Percentiles rank a stretch among this genome's conserved stretches.
phyloP scores from a whole-genome alignment of 2,113 vertebrate genomes.

The Ammodytes dubius region DNA sequence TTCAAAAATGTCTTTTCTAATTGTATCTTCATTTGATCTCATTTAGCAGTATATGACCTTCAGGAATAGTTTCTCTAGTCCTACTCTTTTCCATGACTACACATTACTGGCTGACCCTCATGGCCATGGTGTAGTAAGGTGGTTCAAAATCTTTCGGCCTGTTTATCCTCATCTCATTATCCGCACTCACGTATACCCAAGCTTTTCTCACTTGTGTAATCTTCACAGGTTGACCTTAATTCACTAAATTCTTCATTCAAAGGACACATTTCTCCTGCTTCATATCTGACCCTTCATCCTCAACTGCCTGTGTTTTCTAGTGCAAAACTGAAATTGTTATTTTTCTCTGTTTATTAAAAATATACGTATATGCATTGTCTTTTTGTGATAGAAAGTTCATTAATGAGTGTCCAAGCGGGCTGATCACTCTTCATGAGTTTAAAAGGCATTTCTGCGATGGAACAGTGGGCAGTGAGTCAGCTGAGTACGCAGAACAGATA shows the following conservation, averaged over 20 bases:
- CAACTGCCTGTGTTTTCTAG: fast-evolving
- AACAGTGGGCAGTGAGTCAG: constrained; percentile 77
- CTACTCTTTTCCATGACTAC: not conserved
- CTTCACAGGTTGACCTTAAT: constrained; percentile 57
- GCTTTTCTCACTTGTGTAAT: constrained; percentile 44
- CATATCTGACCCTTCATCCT: not conserved
- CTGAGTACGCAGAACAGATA: constrained; percentile 75
- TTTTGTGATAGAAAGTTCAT: constrained; percentile 80
- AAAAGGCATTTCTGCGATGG: constrained; percentile 80
- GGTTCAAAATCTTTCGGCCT: constrained; percentile 33
- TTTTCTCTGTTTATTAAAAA: not conserved
- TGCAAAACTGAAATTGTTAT: not conserved
- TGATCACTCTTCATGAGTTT: constrained; percentile 82
- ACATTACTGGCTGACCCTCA: not conserved
- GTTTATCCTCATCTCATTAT: constrained; percentile 28
- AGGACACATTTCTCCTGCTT: not conserved
- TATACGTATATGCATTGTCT: not conserved
- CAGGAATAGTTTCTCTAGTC: not conserved
- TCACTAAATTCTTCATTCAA: constrained; percentile 52
- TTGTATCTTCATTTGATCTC: not conserved
- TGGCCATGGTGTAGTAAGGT: constrained; percentile 16
- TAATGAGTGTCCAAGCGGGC: constrained; percentile 74
- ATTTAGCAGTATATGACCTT: not conserved
- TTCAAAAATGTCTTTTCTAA: not conserved
- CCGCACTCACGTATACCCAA: constrained; percentile 33